These are phyloP conservation scores for Nowickia ferox DNA, from an alignment of 2,888 invertebrate genomes.

Conservation along the genomic window DNA sequence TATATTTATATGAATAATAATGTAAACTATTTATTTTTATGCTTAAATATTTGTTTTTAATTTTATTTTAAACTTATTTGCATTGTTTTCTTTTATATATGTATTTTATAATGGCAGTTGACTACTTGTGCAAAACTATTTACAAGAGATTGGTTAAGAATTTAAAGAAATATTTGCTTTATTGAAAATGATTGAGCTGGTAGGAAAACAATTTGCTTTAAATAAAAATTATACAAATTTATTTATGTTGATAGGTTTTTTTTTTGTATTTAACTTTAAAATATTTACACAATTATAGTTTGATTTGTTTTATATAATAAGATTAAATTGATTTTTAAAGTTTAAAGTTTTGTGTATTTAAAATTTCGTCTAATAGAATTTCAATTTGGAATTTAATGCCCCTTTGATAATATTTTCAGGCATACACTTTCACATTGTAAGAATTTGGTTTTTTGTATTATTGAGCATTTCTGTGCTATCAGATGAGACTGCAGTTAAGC, in stretches of 20 bases:
- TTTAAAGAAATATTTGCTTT: slow-evolving; percentile 16
- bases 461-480: no score
- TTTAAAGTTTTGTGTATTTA: no score
- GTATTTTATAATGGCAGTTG: slow-evolving; percentile 55
- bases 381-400: no score
- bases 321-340: no score
- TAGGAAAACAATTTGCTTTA: background rate
- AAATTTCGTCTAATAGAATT: no score
- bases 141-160: slow-evolving; percentile 39
- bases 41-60: slow-evolving; percentile 11
- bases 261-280: slow-evolving; percentile 4
- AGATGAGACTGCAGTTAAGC: no score
- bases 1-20: slow-evolving; percentile 17
- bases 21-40: slow-evolving; percentile 38
- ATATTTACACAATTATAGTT: slow-evolving; percentile 45
- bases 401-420: no score
- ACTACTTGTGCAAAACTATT: slow-evolving; percentile 68
- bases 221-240: no score
- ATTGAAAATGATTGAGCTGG: background rate
- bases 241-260: background rate
- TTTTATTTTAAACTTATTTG: background rate
- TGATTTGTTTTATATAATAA: background rate
- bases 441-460: no score
- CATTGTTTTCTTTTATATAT: background rate
- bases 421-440: no score